Conservation (phyloP, 2,888 invertebrate species). For the Pristionchus arcanus region DNA sequence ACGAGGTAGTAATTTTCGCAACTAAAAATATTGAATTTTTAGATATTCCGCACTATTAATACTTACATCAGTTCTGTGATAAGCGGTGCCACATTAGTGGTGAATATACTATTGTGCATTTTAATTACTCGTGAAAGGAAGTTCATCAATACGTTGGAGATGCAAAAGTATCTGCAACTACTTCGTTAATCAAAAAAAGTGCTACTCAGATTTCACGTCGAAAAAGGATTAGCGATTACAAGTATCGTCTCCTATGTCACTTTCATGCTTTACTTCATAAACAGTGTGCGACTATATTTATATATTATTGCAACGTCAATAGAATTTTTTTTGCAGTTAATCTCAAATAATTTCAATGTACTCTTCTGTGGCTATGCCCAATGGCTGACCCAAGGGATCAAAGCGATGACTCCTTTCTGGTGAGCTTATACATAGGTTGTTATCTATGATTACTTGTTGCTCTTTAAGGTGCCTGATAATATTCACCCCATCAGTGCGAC, state of each 20-base stretch:
- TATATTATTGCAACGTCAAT: background rate
- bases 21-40: too few relatives aligned
- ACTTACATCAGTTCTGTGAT: background rate
- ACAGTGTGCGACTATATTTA: too few relatives aligned
- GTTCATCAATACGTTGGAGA: background rate
- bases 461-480: too few relatives aligned
- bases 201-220: background rate
- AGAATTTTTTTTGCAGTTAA: background rate
- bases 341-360: background rate
- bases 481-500: too few relatives aligned
- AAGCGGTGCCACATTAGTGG: background rate
- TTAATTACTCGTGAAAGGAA: background rate
- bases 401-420: background rate
- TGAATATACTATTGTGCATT: background rate
- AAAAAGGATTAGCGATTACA: background rate
- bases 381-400: background rate
- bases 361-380: conserved; percentile 6
- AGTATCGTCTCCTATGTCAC: background rate
- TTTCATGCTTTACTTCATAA: background rate
- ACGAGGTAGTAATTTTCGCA: background rate
- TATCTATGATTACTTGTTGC: too few relatives aligned
- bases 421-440: too few relatives aligned
- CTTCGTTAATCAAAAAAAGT: background rate
- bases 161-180: background rate
- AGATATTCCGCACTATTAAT: background rate